phyloP scores from a whole-genome alignment of 2,113 vertebrate species.

The Rana temporaria region DNA sequence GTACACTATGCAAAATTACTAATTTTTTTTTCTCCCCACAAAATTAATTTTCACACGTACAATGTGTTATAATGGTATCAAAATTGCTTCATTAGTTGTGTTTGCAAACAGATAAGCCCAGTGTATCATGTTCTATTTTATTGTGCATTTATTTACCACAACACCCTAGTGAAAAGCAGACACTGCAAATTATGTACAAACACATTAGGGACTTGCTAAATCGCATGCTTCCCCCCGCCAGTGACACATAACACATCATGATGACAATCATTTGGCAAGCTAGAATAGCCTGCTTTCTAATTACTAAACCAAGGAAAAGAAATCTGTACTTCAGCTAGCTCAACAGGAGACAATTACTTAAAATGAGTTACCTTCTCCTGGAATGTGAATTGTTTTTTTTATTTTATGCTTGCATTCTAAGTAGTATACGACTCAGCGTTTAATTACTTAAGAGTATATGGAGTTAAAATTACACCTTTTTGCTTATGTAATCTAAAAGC shows the following conservation, averaged over 20 bases:
- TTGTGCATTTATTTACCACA: conserved; percentile 20
- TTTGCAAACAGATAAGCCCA: conserved; percentile 11
- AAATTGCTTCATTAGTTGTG: not conserved
- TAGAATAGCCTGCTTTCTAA: conserved; percentile 41
- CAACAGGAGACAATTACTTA: conserved; percentile 55
- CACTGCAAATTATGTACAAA: conserved; percentile 24
- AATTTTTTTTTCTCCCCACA: not conserved
- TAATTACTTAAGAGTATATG: conserved; percentile 37
- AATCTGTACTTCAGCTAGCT: conserved; percentile 43
- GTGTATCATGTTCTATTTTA: not conserved
- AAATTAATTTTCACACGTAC: conserved; percentile 10
- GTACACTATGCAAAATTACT: not conserved
- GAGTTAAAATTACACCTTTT: conserved; percentile 22
- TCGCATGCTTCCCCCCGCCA: not conserved
- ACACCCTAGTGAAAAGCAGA: conserved; percentile 23
- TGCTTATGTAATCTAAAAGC: conserved; percentile 19
- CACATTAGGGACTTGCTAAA: conserved; percentile 22
- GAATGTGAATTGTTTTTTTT: conserved; percentile 37
- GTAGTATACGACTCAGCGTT: conserved; percentile 44
- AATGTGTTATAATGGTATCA: not conserved
- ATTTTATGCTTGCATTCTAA: conserved; percentile 45
- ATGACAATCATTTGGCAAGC: conserved; percentile 37
- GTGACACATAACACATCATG: conserved; percentile 37
- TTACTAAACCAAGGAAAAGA: conserved; percentile 25
- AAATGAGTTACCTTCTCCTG: conserved; percentile 50